These are phyloP conservation scores for Eulemur rubriventer DNA, from an alignment of 2,797 vertebrate genomes.

Conservation along the genomic window DNA sequence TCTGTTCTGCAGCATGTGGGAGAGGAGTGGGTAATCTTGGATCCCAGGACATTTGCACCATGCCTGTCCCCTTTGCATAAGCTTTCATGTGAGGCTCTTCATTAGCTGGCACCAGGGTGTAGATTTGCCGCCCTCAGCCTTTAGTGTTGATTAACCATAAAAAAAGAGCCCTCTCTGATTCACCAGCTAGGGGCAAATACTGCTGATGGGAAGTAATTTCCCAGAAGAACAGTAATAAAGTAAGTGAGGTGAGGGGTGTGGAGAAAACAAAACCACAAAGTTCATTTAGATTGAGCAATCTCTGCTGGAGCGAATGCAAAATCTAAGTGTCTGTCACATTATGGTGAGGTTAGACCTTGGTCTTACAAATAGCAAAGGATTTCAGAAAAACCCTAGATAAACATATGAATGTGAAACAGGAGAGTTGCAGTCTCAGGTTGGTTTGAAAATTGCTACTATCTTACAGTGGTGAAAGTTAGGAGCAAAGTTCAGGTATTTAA, in stretches of 20 bases:
- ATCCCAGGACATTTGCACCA: conserved; percentile 78
- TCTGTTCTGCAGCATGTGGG: conserved; percentile 76
- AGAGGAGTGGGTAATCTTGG: conserved; percentile 73
- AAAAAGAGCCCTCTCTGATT: conserved; percentile 19
- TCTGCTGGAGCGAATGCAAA: not conserved
- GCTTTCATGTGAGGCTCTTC: conserved; percentile 84
- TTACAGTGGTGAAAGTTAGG: not conserved
- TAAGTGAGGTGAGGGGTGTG: not conserved
- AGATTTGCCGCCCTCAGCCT: conserved; percentile 67
- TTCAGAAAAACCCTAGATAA: not conserved
- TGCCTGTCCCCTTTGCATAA: conserved; percentile 77
- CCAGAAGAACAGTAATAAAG: conserved; percentile 1
- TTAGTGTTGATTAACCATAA: conserved; percentile 79
- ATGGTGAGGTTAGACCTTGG: not conserved
- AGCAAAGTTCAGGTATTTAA: not conserved
- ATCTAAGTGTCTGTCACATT: not conserved
- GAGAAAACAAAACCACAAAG: conserved; percentile 14
- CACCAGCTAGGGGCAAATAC: conserved; percentile 23
- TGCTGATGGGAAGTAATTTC: conserved; percentile 45
- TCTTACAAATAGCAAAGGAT: not conserved
- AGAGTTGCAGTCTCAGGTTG: not conserved
- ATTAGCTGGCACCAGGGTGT: conserved; percentile 77
- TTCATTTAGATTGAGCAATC: not conserved
- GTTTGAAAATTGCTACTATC: not conserved
- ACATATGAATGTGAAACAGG: not conserved